Percentiles rank a stretch among this genome's conserved stretches.
Conservation (phyloP, 2,888 invertebrate species). For the Harpagoxenus sublaevis region DNA sequence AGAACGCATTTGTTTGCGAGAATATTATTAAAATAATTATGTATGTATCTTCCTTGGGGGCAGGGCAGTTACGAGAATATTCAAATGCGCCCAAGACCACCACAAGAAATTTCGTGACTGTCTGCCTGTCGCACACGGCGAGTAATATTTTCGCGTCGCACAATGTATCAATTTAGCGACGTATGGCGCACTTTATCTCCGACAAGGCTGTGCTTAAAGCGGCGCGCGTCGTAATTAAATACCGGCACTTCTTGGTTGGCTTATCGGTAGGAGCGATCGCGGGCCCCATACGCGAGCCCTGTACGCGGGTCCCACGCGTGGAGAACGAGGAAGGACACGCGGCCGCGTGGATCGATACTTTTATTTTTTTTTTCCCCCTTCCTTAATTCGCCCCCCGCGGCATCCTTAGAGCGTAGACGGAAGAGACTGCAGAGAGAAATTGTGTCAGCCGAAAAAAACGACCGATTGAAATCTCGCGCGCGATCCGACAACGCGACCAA, state of each 20-base stretch:
- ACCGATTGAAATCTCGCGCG: slow-evolving; percentile 77
- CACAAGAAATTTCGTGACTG: slow-evolving; percentile 43
- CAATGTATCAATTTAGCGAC: slow-evolving; percentile 66
- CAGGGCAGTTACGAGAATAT: not conserved
- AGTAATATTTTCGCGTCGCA: slow-evolving; percentile 63
- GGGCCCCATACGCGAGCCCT: slow-evolving; percentile 32
- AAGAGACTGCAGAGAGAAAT: slow-evolving; percentile 3
- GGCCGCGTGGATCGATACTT: slow-evolving; percentile 50
- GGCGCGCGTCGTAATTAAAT: slow-evolving; percentile 73
- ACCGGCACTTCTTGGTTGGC: slow-evolving; percentile 68
- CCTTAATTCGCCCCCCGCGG: not conserved
- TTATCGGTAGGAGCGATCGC: slow-evolving; percentile 69
- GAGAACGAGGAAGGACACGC: slow-evolving; percentile 51
- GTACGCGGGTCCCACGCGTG: slow-evolving; percentile 23
- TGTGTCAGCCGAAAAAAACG: slow-evolving; percentile 36
- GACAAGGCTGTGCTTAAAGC: slow-evolving; percentile 68
- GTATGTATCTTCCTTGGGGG: no score
- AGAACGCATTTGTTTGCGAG: not conserved
- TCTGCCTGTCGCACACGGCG: slow-evolving; percentile 50
- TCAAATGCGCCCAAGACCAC: not conserved
- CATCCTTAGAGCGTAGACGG: not conserved
- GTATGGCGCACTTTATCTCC: slow-evolving; percentile 67
- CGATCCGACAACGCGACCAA: slow-evolving; percentile 66
- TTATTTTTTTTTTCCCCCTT: slow-evolving; percentile 24
- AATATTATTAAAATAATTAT: slow-evolving; percentile 18